These are phyloP conservation scores for Luidia sarsii DNA, from an alignment of 53 echinoderm and acorn worm genomes.

Conservation along the genomic window DNA sequence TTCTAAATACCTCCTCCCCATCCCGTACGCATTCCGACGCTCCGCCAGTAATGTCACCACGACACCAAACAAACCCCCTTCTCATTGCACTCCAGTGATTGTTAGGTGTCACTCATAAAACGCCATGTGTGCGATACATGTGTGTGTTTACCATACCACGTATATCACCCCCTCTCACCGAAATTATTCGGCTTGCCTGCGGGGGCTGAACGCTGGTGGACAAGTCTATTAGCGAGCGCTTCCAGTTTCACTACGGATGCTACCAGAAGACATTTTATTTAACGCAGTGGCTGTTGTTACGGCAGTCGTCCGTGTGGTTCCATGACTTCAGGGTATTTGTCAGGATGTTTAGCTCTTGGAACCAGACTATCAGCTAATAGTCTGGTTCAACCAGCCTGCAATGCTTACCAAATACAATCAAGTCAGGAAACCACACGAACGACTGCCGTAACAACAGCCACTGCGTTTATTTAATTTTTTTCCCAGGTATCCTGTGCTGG, in stretches of 20 bases:
- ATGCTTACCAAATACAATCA: no score
- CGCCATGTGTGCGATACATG: constrained; percentile 42
- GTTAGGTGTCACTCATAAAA: constrained; percentile 36
- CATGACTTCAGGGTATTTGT: no score
- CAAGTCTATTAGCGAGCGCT: neutral
- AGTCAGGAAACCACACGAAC: no score
- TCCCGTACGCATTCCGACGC: constrained; percentile 19
- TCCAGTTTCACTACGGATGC: constrained; percentile 7
- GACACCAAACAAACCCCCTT: constrained; percentile 31
- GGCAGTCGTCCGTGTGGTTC: no score
- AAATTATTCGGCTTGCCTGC: neutral
- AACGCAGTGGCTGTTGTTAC: no score
- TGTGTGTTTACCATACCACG: constrained; percentile 43
- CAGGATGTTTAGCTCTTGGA: no score
- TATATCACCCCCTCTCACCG: no score
- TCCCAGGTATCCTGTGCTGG: no score
- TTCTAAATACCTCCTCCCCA: constrained; percentile 31
- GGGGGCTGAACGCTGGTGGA: neutral
- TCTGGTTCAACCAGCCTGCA: no score
- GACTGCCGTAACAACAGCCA: no score
- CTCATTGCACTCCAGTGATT: neutral
- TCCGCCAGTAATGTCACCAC: constrained; percentile 24
- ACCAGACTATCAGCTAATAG: no score
- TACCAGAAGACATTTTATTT: neutral
- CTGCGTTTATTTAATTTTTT: no score